Conservation (phyloP, 2,888 invertebrate species). For the Agriopis marginaria region DNA sequence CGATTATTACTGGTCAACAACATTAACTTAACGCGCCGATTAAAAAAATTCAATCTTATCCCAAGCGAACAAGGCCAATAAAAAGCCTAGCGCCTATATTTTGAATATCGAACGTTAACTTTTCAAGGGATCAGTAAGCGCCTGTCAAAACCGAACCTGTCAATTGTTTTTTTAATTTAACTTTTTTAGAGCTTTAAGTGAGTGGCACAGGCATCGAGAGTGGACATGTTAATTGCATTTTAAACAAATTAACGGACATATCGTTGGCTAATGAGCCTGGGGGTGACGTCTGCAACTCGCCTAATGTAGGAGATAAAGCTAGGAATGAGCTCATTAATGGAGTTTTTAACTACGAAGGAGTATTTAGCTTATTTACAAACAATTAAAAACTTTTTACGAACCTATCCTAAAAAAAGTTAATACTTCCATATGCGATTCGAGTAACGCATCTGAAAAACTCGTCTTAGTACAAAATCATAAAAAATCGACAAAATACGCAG, state of each 20-base stretch:
- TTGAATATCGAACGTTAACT: conserved; percentile 46
- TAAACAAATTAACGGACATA: conserved; percentile 81
- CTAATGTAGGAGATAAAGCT: conserved; percentile 40
- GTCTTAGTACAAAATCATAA: background rate
- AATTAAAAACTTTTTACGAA: no score
- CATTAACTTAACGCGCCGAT: conserved; percentile 46
- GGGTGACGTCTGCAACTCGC: conserved; percentile 47
- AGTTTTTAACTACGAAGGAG: conserved; percentile 1
- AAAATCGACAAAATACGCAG: background rate
- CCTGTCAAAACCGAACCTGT: conserved; percentile 56
- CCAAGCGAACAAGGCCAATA: conserved; percentile 46
- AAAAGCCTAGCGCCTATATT: conserved; percentile 16
- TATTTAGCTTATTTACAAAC: background rate
- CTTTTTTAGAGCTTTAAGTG: conserved; percentile 52
- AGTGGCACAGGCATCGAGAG: conserved; percentile 61
- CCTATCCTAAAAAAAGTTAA: no score
- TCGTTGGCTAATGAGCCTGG: conserved; percentile 75
- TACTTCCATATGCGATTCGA: no score
- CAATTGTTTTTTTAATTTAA: conserved; percentile 39
- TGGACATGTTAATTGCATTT: conserved; percentile 81
- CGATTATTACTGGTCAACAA: conserved; percentile 57
- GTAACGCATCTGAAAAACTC: no score
- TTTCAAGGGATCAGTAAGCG: conserved; percentile 55
- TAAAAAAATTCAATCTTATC: conserved; percentile 52
- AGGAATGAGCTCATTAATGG: conserved; percentile 33